A percentile compares a stretch with the other conserved stretches of the same genome.
Conservation (phyloP, 2,113 vertebrate genomes). For the Bettongia penicillata region DNA sequence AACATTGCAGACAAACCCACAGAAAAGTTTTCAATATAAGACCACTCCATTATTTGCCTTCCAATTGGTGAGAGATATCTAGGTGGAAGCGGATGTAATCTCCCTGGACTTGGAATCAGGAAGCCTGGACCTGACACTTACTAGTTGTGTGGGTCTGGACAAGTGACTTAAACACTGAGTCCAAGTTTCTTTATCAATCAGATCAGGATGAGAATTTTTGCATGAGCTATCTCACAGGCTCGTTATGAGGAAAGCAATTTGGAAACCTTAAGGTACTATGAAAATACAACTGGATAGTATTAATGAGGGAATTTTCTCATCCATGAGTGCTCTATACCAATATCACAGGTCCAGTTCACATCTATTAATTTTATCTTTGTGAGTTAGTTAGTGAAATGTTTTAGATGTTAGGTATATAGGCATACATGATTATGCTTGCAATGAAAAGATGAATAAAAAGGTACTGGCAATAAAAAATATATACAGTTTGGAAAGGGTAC, state of each 20-base stretch:
- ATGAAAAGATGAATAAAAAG: neutral
- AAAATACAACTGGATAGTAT: neutral
- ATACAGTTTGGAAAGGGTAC: slow-evolving; percentile 66
- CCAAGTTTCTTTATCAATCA: neutral
- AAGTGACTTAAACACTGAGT: neutral
- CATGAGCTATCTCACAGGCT: neutral
- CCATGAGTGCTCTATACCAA: neutral
- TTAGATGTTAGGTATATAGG: neutral
- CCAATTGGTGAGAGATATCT: neutral
- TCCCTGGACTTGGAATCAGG: neutral
- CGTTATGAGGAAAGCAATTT: neutral
- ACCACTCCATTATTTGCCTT: neutral
- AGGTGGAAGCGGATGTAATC: neutral
- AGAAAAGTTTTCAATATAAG: neutral
- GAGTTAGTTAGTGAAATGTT: neutral
- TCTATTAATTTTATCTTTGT: neutral
- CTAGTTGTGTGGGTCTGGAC: neutral
- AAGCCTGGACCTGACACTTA: neutral
- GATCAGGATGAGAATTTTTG: neutral
- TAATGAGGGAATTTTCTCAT: neutral
- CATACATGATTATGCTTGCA: neutral
- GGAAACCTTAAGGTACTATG: neutral
- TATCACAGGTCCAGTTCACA: neutral
- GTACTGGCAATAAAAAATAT: neutral
- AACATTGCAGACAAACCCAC: neutral